phyloP scores from a whole-genome alignment of 1,140 invertebrate genomes.

The Kradibia gibbosae region DNA sequence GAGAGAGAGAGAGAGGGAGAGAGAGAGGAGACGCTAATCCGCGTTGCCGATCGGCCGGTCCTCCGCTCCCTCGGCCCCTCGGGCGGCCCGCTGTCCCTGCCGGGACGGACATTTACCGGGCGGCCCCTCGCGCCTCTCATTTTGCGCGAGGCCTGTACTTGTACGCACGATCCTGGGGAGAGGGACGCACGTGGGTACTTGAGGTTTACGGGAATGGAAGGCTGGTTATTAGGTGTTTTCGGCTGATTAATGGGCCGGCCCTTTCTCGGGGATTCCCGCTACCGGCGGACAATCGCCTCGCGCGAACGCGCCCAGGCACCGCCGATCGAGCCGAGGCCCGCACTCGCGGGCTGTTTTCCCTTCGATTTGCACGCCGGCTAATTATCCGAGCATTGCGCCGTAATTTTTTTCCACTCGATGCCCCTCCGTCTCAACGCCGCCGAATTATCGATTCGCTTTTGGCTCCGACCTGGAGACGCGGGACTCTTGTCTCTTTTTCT shows the following conservation, averaged over 20 bases:
- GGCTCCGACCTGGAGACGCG: neutral
- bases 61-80: conserved; percentile 35
- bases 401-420: neutral
- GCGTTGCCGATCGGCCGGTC: conserved; percentile 47
- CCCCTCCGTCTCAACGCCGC: no score
- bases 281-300: conserved; percentile 43
- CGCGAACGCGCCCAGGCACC: conserved; percentile 1
- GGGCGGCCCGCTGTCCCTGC: conserved; percentile 1
- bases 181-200: conserved; percentile 40
- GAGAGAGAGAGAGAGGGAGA: conserved; percentile 10
- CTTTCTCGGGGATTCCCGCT: conserved; percentile 46
- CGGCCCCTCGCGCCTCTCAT: neutral
- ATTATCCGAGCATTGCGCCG: conserved; percentile 1
- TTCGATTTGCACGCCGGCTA: neutral
- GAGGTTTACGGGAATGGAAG: conserved; percentile 51
- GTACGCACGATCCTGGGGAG: conserved; percentile 12
- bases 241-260: conserved; percentile 50
- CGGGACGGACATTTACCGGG: no score
- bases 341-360: neutral
- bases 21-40: conserved; percentile 34
- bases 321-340: conserved; percentile 5
- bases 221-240: conserved; percentile 51
- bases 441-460: neutral
- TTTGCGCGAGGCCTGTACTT: conserved; percentile 15
- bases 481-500: no score